A percentile compares a stretch with the other conserved stretches of the same genome.
Conservation (phyloP, 2,888 invertebrate genomes). For the Stegana nigrithorax region DNA sequence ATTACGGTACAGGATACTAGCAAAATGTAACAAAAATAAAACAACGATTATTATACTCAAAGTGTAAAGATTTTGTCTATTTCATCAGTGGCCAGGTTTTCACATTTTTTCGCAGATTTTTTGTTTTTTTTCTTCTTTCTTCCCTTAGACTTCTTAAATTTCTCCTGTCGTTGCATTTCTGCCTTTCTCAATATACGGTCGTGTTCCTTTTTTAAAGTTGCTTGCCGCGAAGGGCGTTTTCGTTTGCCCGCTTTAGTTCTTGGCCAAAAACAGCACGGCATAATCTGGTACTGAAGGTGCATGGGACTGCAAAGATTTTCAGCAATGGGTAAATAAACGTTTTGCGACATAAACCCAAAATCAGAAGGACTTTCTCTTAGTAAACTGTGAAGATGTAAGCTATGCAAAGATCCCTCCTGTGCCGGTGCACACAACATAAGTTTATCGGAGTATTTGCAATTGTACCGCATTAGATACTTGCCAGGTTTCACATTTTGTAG, state of each 20-base stretch:
- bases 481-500: conserved; percentile 44
- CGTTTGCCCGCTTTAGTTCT: conserved; percentile 4
- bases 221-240: background rate
- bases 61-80: conserved; percentile 31
- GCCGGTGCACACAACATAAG: conserved; percentile 53
- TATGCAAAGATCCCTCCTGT: conserved; percentile 36
- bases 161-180: background rate
- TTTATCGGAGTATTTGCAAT: conserved; percentile 51
- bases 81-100: too few species aligned
- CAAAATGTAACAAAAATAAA: background rate
- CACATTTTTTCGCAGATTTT: too few species aligned
- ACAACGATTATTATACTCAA: too few species aligned
- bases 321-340: conserved; percentile 48
- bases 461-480: conserved; percentile 53
- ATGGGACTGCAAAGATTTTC: conserved; percentile 46
- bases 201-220: background rate
- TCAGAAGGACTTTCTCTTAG: conserved; percentile 42
- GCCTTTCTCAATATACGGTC: too few species aligned
- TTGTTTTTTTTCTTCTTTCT: background rate
- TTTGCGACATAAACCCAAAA: conserved; percentile 48
- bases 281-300: conserved; percentile 45
- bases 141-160: background rate
- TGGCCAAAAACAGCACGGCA: conserved; percentile 55
- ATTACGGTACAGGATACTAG: background rate
- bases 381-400: conserved; percentile 45